Conservation (phyloP, 1,140 invertebrate genomes). For the Mya arenaria region DNA sequence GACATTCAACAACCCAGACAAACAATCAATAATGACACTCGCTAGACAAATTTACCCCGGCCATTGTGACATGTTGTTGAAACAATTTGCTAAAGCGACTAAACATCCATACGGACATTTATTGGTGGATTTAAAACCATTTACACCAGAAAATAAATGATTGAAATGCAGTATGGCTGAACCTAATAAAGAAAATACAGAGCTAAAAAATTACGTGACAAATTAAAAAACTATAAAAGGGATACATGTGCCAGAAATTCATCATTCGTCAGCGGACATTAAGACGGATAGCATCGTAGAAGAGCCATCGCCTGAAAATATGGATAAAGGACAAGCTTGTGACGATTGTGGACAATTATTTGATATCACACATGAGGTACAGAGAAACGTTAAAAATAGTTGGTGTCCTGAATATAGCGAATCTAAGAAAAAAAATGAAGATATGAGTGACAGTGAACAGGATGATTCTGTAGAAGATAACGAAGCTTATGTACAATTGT, state of each 20-base stretch:
- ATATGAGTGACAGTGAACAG: background rate
- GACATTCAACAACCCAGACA: conserved; percentile 21
- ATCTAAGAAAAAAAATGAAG: conserved; percentile 10
- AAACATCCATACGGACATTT: conserved; percentile 3
- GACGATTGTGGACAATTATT: conserved; percentile 13
- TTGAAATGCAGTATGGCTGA: background rate
- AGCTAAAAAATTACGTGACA: background rate
- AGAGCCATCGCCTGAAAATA: background rate
- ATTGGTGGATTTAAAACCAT: background rate
- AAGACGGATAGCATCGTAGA: background rate
- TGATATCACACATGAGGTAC: background rate
- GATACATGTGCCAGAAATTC: background rate
- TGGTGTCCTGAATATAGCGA: background rate
- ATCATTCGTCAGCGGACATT: background rate
- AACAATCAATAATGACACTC: conserved; percentile 26
- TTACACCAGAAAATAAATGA: background rate
- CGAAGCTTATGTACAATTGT: background rate
- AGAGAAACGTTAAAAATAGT: background rate
- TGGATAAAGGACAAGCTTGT: conserved; percentile 5
- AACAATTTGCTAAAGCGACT: conserved; percentile 12
- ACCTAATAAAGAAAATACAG: too few relatives aligned
- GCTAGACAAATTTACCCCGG: conserved; percentile 38
- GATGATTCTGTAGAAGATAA: conserved; percentile 27
- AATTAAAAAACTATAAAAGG: background rate
- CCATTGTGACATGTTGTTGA: conserved; percentile 7